Evolutionary conservation across 2,888 invertebrate genomes (phyloP).

Genomic region (Hylaea fasciaria): DNA sequence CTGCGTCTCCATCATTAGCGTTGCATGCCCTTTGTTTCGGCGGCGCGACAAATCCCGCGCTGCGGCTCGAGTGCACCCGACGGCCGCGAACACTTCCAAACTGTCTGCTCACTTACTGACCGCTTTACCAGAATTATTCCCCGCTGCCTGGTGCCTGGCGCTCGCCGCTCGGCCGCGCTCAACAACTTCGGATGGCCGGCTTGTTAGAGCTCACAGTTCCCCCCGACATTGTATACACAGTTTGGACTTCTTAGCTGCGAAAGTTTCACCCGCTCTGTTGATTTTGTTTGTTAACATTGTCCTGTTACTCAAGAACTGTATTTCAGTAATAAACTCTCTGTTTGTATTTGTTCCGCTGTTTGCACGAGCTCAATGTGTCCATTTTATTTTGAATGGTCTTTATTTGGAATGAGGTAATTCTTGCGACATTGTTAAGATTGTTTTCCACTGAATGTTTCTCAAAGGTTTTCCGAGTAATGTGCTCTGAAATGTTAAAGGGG

Average conservation of each 20-base stretch:
- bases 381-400: constrained; percentile 35
- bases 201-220: constrained; percentile 74
- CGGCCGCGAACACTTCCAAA: constrained; percentile 62
- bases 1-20: constrained; percentile 69
- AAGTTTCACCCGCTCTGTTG: constrained; percentile 75
- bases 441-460: constrained; percentile 8
- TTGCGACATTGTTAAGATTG: constrained; percentile 32
- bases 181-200: constrained; percentile 78
- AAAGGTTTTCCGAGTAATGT: not conserved
- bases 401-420: constrained; percentile 33
- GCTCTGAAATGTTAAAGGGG: constrained; percentile 3
- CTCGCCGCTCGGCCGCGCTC: constrained; percentile 53
- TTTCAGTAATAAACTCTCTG: constrained; percentile 50
- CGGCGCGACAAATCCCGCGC: constrained; percentile 33
- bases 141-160: constrained; percentile 46
- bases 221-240: constrained; percentile 74
- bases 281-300: constrained; percentile 77
- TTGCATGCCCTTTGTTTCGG: constrained; percentile 44
- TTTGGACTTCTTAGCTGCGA: constrained; percentile 76
- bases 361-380: constrained; percentile 37
- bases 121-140: constrained; percentile 70
- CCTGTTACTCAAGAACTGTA: constrained; percentile 60
- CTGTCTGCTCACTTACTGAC: constrained; percentile 65
- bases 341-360: constrained; percentile 47
- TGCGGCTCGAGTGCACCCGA: constrained; percentile 32